These are phyloP conservation scores for Portunus trituberculatus DNA, from an alignment of 1,140 invertebrate species.

Conservation along the genomic window DNA sequence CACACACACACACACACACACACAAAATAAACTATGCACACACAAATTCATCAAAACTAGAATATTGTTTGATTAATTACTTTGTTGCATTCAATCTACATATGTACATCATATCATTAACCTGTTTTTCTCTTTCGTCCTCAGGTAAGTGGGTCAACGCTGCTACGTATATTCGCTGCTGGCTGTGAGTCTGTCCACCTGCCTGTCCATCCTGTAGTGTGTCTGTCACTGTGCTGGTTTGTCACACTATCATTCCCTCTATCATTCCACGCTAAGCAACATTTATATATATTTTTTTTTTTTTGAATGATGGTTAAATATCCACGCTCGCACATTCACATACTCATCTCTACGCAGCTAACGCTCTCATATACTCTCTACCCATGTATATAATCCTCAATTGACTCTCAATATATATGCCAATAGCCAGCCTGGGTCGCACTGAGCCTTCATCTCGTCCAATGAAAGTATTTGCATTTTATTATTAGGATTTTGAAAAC, in stretches of 20 bases:
- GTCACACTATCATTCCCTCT: background rate
- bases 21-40: no score
- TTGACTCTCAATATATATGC: slow-evolving; percentile 13
- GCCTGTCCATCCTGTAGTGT: no score
- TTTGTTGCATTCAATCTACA: background rate
- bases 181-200: background rate
- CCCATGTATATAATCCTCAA: slow-evolving; percentile 3
- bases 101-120: background rate
- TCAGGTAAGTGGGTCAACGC: background rate
- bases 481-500: slow-evolving; percentile 15
- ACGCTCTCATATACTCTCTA: background rate
- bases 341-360: background rate
- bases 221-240: background rate
- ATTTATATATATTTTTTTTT: no score
- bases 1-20: no score
- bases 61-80: background rate
- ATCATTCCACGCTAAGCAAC: no score
- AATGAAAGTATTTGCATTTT: background rate
- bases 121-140: background rate
- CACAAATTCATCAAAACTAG: no score
- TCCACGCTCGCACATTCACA: background rate
- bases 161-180: background rate
- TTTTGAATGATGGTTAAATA: background rate
- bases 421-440: background rate
- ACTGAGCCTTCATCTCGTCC: background rate